Base-by-base conservation (phyloP, 1,140 invertebrate species). In the Ephestia elutella region DNA sequence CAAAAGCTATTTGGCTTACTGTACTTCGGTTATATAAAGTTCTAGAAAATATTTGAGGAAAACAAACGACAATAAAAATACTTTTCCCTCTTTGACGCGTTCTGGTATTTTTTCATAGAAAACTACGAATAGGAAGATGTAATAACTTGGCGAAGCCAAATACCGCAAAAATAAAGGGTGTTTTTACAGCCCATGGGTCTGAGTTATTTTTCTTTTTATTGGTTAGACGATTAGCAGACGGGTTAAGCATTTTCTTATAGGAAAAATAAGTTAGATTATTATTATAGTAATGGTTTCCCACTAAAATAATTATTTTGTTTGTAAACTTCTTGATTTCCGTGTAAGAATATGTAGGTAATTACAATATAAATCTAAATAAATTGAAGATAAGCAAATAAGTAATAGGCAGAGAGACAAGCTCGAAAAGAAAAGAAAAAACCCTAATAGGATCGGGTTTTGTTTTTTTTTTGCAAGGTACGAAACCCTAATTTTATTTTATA, bases 111-210 rank as follows among this genome's bases (percentile, higher is more conserved):
- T 44, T 32, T 32, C 30, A 15, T 1, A 44, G 38, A 17, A 15
- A 44, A 17, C 38, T 44, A 44, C 10, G 38, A 44, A n/a, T 44
- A 13, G 7, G 38, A 44, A 44, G 13, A 15, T 17, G 38, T 44
- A 44, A 44, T 15, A 44, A 15, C 38, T 44, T 44, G 38, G 38
- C 38, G 38, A 44, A 44, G 38, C 15, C 38, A 44, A 44, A 44
- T 15, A 15, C 38, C 15, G 38, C 38, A 10, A 44, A 35, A 44
- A 15, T 44, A 15, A 8, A 32, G 13, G 15, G 5, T 44, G 38
- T 44, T 44, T 44, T 44, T 44, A 7, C 15, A 44, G 9, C 9
- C 11, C 1, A 5, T 10, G 30, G 2, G 1, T 44, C 9, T 13
- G 9, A 15, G 38, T 44, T n/a, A 15, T 44, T 5, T 44, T 44